Evolutionary conservation across 2,888 invertebrate genomes (phyloP), one percentile per base, ranked within the genome.

Genomic region (Smittia aterrima): DNA sequence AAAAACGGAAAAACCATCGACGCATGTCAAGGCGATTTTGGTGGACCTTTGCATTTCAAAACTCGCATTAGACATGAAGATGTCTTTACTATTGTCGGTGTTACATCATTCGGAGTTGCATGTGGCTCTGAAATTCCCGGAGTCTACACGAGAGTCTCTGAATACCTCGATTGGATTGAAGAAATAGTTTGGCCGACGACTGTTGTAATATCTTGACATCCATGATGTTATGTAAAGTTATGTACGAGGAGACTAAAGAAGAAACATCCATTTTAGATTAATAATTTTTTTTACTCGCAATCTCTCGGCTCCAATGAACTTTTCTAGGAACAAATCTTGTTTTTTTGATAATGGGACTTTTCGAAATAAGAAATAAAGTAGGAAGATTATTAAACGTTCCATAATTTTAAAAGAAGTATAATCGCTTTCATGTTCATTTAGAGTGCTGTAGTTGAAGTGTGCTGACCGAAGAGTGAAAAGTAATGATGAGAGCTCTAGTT

Each of bases 81-180:
- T 9, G 16, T n/a, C n/a, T 25, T 9, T 11, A 6, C 22, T n/a
- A 75, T 82, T 18, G 68, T 81, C 66, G 82, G 82, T 1, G 66
- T 82, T 1, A 79, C 81, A 41, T 80, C 80, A 6, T 77, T 80
- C 9, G 82, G 82, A 1, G 78, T 80, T 13, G 70, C 80, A n/a
- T 78, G 78, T 71, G 78, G 79, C 1, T 78, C 79, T 0, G 73
- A 76, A 7, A 78, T 79, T 0, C 82, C 82, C 0, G 80, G 80
- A 0, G 78, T 82, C 0, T 82, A 81, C 75, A 79, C 81, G 1
- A 78, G 81, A 4, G 82, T 82, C 1, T 78, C 81, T 1, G 77
- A 78, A 38, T 82, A 78, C 76, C 75, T 82, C 77, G 80, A 81
- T 53, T 82, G 78, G 75, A 81, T 82, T 38, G 82, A 82, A 75